These are phyloP conservation scores for Cryptosula pallasiana DNA, from an alignment of 2,888 invertebrate genomes.

Conservation along the genomic window DNA sequence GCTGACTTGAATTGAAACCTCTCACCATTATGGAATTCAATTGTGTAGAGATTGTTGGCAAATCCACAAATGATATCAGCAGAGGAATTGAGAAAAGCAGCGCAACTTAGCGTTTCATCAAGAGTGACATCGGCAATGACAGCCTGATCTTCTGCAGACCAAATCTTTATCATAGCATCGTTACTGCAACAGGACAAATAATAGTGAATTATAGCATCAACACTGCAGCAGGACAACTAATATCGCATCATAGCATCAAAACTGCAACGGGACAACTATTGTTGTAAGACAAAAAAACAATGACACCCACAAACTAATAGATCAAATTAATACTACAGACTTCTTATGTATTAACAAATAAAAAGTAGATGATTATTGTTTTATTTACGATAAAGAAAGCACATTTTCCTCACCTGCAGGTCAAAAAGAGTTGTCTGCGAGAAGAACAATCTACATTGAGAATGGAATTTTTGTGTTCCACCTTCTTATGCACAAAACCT, in stretches of 20 bases:
- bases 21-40: not conserved
- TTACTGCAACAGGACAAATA: conserved; percentile 24
- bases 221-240: too few relatives aligned
- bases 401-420: conserved; percentile 23
- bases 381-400: not conserved
- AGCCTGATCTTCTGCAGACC: conserved; percentile 24
- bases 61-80: conserved; percentile 25
- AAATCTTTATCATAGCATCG: conserved; percentile 29
- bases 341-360: too few relatives aligned
- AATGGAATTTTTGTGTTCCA: conserved; percentile 25
- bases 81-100: conserved; percentile 24
- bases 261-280: too few relatives aligned
- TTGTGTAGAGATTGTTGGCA: conserved; percentile 20
- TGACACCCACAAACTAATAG: too few relatives aligned
- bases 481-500: conserved; percentile 23
- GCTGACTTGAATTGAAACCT: too few relatives aligned
- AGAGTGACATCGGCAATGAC: conserved; percentile 25
- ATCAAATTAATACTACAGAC: too few relatives aligned
- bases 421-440: conserved; percentile 24
- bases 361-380: too few relatives aligned
- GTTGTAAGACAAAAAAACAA: too few relatives aligned
- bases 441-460: conserved; percentile 25
- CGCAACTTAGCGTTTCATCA: conserved; percentile 15
- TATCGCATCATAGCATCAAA: too few relatives aligned
- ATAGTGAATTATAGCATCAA: too few relatives aligned